Conservation (phyloP, 2,797 vertebrate species). For the Clarias laeviceps region DNA sequence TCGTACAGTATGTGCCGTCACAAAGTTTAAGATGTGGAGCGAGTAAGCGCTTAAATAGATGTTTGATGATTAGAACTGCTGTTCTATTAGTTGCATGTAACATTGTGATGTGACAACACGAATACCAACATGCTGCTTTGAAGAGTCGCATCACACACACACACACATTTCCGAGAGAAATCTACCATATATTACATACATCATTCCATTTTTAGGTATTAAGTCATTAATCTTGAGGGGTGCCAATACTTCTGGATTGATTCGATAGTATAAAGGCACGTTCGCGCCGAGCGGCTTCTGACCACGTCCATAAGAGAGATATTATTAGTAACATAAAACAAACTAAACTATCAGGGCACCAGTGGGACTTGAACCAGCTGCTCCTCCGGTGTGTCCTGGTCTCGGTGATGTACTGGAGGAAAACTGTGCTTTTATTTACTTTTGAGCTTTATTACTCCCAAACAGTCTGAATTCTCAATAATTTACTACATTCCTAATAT, state of each 20-base stretch:
- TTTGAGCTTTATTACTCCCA: not conserved
- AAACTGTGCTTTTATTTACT: not conserved
- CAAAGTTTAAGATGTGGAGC: no score
- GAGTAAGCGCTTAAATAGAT: no score
- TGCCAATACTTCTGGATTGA: conserved; percentile 1
- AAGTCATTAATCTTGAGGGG: not conserved
- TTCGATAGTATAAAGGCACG: not conserved
- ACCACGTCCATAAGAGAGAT: not conserved
- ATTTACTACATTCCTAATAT: not conserved
- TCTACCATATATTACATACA: not conserved
- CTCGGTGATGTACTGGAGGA: no score
- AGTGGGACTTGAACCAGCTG: conserved; percentile 4
- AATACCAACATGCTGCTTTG: not conserved
- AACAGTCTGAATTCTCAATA: not conserved
- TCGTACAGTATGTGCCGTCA: no score
- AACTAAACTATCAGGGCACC: not conserved
- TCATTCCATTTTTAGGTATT: not conserved
- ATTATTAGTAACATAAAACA: conserved; percentile 17
- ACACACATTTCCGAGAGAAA: not conserved
- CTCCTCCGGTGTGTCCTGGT: no score
- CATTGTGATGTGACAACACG: not conserved
- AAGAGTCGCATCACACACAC: not conserved
- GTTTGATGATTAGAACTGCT: no score
- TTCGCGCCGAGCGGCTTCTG: not conserved
- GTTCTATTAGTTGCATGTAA: no score